Evolutionary conservation across 2,888 invertebrate species (phyloP), one percentile per base, ranked within the genome.

Genomic region (Cataglyphis albicans): DNA sequence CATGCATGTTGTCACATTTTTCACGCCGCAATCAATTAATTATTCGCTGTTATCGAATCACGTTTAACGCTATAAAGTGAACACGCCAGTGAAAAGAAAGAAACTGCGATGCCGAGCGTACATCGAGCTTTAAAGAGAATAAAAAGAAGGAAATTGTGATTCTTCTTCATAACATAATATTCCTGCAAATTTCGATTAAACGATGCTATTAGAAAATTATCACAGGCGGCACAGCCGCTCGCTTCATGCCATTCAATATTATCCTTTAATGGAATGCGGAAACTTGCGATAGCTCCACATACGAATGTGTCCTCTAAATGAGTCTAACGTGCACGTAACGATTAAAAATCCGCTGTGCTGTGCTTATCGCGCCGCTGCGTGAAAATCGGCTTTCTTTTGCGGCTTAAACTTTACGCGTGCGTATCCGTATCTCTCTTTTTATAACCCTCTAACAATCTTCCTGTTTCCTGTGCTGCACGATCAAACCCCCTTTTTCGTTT

Each of bases 141-240:
- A 61, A 75, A 21, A n/a, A 15, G 21, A 68, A 67, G 38, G 25
- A 57, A 68, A 57, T 59, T 38, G n/a, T 52, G 15, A 57, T 70
- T 15, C 9, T 21, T 41, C 70, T 70, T 59, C 6, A 15, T 76
- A 35, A 21, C 48, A 68, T 68, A 75, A 63, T 38, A 73, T 25
- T 41, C 65, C 48, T n/a, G n/a, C 76, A 65, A 86, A 84, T 87
- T 84, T 85, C 82, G 76, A 83, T 88, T 86, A 84, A 85, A 80
- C 70, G 80, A 81, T 72, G 76, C 86, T 89, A 92, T 92, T 91
- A 90, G 88, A 83, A 88, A 87, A 92, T 92, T 91, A 87, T 84
- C 48, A 63, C 10, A 59, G 82, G 65, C 32, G 65, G 25, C 68
- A 80, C 48, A 81, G 86, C 63, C 64, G 81, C 76, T 57, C 32